Conservation (phyloP, 2,113 vertebrate species). For the Oceanodroma tethys region DNA sequence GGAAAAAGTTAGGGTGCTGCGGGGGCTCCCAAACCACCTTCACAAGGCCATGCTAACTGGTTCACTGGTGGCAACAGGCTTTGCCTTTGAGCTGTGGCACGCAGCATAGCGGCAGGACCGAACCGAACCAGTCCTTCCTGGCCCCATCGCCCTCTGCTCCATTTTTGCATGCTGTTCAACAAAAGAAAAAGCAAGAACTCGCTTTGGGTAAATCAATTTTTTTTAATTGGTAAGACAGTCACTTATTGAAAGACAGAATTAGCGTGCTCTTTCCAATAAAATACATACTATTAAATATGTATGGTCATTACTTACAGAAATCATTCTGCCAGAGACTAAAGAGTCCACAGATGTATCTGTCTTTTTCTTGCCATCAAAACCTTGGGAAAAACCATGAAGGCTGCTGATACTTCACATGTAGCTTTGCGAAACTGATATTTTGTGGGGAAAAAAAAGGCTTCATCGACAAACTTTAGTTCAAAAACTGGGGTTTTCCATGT, state of each 20-base stretch:
- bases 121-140: fast-evolving
- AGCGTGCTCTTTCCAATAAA: not conserved
- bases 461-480: not conserved
- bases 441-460: not conserved
- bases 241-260: not conserved
- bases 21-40: not conserved
- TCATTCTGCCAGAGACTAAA: not conserved
- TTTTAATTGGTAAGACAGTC: not conserved
- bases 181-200: not conserved
- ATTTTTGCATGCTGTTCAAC: not conserved
- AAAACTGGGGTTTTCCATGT: not conserved
- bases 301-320: not conserved
- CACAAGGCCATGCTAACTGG: not conserved
- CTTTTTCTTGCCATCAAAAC: not conserved
- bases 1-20: not conserved
- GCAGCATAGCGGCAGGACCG: fast-evolving
- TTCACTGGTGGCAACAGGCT: not conserved
- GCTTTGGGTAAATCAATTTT: not conserved
- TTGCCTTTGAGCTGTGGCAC: not conserved
- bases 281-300: not conserved
- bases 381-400: not conserved
- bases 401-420: not conserved
- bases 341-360: not conserved
- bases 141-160: not conserved
- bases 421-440: not conserved